These are phyloP conservation scores for Diorhabda elongata DNA, from an alignment of 1,140 invertebrate species.

Conservation along the genomic window DNA sequence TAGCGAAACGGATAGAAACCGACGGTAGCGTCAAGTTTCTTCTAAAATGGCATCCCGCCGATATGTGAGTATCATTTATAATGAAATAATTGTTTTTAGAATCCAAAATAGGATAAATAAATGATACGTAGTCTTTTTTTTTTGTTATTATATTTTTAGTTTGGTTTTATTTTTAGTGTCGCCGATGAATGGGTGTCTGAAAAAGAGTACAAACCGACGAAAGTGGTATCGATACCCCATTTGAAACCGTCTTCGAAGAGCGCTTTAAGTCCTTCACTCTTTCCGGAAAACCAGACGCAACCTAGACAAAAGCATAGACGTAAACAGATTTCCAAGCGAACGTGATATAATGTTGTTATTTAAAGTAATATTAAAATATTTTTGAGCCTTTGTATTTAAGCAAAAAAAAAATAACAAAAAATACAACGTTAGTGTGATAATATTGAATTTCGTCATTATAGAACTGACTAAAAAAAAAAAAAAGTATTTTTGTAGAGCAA, in stretches of 20 bases:
- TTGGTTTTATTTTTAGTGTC: conserved; percentile 46
- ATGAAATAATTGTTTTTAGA: not conserved
- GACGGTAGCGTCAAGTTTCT: conserved; percentile 60
- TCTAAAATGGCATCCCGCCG: conserved; percentile 63
- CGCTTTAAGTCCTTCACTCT: conserved; percentile 44
- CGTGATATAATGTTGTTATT: conserved; percentile 34
- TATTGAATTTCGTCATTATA: no score
- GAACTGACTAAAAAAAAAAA: no score
- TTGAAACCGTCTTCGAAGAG: conserved; percentile 47
- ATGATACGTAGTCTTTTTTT: not conserved
- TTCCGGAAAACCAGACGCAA: conserved; percentile 23
- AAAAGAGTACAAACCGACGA: conserved; percentile 53
- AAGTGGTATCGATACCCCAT: conserved; percentile 52
- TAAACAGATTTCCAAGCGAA: conserved; percentile 34
- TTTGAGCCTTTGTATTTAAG: conserved; percentile 21
- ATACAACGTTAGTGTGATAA: no score
- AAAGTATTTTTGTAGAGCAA: no score
- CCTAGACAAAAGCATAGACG: conserved; percentile 30
- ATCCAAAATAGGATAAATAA: not conserved
- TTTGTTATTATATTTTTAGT: not conserved
- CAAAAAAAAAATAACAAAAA: conserved; percentile 3
- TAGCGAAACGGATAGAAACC: conserved; percentile 58
- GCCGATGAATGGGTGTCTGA: conserved; percentile 61
- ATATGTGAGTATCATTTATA: conserved; percentile 59
- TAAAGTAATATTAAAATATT: conserved; percentile 22